These are phyloP conservation scores for Drosophila virilis DNA, from an alignment of 1,140 invertebrate species.

Conservation along the genomic window DNA sequence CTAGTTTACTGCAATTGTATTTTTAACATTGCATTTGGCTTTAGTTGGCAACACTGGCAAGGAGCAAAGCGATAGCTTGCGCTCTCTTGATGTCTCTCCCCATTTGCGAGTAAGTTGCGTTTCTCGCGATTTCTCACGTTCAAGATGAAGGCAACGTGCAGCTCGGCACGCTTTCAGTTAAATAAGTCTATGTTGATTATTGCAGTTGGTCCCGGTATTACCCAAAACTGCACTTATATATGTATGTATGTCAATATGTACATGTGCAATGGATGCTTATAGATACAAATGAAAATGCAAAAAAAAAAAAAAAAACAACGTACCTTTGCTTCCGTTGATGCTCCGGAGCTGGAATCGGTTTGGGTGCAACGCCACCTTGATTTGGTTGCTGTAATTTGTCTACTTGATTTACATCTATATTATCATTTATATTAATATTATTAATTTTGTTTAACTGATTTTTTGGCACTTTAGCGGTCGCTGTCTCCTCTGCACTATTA, in stretches of 20 bases:
- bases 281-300: background rate
- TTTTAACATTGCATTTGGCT: too few species aligned
- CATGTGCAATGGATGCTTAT: slow-evolving; percentile 14
- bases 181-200: slow-evolving; percentile 42
- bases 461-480: slow-evolving; percentile 67
- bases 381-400: slow-evolving; percentile 46
- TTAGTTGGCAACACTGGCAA: background rate
- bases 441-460: slow-evolving; percentile 63
- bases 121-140: slow-evolving; percentile 16
- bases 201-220: background rate
- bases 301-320: slow-evolving; percentile 16
- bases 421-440: slow-evolving; percentile 40
- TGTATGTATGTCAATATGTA: background rate
- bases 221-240: background rate
- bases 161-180: slow-evolving; percentile 37
- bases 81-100: background rate
- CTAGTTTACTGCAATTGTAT: too few species aligned
- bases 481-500: slow-evolving; percentile 9
- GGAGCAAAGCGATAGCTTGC: background rate
- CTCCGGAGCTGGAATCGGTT: slow-evolving; percentile 23
- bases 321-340: slow-evolving; percentile 48
- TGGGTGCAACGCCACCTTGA: background rate
- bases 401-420: slow-evolving; percentile 23
- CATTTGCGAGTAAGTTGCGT: too few species aligned
- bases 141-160: slow-evolving; percentile 40